Evolutionary conservation across 2,113 vertebrate species (phyloP).

Genomic region (Dinomys branickii): DNA sequence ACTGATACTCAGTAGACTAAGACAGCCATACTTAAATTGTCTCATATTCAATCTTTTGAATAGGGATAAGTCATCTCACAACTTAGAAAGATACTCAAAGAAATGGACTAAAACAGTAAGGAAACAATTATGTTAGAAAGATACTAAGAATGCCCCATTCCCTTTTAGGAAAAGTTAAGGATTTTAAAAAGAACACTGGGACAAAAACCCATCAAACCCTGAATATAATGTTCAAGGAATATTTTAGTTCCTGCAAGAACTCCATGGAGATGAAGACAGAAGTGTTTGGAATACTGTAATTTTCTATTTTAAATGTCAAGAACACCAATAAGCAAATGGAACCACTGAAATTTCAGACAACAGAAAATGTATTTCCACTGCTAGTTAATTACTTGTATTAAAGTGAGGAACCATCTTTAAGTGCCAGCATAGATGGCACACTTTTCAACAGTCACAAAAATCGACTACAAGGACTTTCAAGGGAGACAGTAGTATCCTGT

Average conservation of each 20-base stretch:
- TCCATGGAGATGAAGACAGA: background rate
- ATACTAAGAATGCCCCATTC: background rate
- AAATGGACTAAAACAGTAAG: background rate
- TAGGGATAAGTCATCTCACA: background rate
- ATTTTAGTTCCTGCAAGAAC: slow-evolving; percentile 4
- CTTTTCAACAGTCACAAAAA: background rate
- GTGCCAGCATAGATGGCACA: background rate
- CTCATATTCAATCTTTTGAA: slow-evolving; percentile 22
- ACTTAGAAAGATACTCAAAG: slow-evolving; percentile 29
- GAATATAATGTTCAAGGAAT: background rate
- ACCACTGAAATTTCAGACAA: background rate
- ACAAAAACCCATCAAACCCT: background rate
- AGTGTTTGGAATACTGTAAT: background rate
- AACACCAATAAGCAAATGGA: slow-evolving; percentile 32
- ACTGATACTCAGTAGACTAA: background rate
- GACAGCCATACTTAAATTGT: background rate
- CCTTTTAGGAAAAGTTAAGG: slow-evolving; percentile 1
- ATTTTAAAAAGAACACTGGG: slow-evolving; percentile 6
- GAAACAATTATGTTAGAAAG: background rate
- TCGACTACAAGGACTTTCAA: background rate
- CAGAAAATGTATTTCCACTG: slow-evolving; percentile 2
- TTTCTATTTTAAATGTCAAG: slow-evolving; percentile 43
- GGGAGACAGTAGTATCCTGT: background rate
- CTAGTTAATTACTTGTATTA: background rate
- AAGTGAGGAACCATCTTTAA: background rate